These are phyloP conservation scores for Tigriopus californicus DNA, from an alignment of 2,888 invertebrate genomes.

Conservation along the genomic window DNA sequence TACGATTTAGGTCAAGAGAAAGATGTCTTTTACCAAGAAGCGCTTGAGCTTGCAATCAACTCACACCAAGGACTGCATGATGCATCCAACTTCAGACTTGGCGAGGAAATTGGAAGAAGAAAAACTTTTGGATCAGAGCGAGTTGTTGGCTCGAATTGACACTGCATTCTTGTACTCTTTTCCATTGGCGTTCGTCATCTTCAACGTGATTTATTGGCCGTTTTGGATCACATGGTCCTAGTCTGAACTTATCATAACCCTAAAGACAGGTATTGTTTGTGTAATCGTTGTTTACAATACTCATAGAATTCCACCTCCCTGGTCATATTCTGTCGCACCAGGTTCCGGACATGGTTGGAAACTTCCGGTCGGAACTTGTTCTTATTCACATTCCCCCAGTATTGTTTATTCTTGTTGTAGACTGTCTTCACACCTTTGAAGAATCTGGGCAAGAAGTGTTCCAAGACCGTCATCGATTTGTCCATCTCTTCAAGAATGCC, in stretches of 20 bases:
- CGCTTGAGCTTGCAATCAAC: background rate
- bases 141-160: background rate
- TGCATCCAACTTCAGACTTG: background rate
- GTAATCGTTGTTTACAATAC: conserved; percentile 63
- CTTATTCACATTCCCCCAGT: conserved; percentile 42
- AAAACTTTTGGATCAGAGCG: background rate
- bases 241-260: background rate
- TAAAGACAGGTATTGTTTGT: conserved; percentile 50
- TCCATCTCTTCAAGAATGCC: conserved; percentile 72
- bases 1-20: background rate
- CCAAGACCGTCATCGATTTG: conserved; percentile 57
- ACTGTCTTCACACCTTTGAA: conserved; percentile 54
- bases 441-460: conserved; percentile 62
- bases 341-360: conserved; percentile 59
- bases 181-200: conserved; percentile 8
- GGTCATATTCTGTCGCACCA: conserved; percentile 63
- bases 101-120: background rate
- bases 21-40: background rate
- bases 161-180: conserved; percentile 1
- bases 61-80: background rate
- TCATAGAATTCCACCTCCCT: conserved; percentile 77
- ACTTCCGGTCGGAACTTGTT: conserved; percentile 56
- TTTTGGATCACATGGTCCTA: conserved; percentile 2
- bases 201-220: conserved; percentile 14
- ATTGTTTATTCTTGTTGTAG: conserved; percentile 46